phyloP scores from a whole-genome alignment of 2,113 vertebrate genomes.

The Saccopteryx bilineata region DNA sequence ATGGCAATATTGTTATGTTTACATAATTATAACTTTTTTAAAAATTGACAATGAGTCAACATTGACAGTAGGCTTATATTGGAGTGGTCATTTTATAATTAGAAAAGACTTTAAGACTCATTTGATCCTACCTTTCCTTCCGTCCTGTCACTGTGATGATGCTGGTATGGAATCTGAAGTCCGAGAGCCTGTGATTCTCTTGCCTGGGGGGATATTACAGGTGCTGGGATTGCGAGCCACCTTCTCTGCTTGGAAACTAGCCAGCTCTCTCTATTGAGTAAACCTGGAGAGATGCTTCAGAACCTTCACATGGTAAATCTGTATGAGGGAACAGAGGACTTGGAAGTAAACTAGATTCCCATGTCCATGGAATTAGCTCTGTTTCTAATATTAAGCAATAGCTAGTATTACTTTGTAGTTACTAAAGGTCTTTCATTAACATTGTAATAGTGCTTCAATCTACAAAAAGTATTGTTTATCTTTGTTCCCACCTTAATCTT shows the following conservation, averaged over 20 bases:
- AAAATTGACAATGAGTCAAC: neutral
- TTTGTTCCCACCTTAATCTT: constrained; percentile 36
- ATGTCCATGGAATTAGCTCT: neutral
- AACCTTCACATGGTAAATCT: constrained; percentile 9
- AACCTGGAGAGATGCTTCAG: neutral
- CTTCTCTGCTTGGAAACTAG: neutral
- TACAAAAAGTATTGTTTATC: constrained; percentile 23
- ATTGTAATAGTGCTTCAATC: neutral
- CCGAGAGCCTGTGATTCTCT: neutral
- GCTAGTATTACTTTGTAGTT: constrained; percentile 5
- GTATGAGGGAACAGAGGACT: constrained; percentile 16
- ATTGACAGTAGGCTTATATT: neutral
- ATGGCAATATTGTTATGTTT: neutral
- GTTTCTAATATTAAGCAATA: constrained; percentile 7
- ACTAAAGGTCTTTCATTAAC: constrained; percentile 19
- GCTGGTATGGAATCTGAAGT: neutral
- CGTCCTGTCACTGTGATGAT: neutral
- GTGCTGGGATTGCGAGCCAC: neutral
- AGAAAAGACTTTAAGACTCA: neutral
- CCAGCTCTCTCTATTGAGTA: neutral
- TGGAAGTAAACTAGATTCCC: neutral
- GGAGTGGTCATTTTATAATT: neutral
- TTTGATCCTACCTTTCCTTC: neutral
- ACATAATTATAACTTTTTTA: neutral
- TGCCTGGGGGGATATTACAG: neutral